Base-by-base conservation (phyloP, 1,140 invertebrate species). In the Agrypnia vestita region DNA sequence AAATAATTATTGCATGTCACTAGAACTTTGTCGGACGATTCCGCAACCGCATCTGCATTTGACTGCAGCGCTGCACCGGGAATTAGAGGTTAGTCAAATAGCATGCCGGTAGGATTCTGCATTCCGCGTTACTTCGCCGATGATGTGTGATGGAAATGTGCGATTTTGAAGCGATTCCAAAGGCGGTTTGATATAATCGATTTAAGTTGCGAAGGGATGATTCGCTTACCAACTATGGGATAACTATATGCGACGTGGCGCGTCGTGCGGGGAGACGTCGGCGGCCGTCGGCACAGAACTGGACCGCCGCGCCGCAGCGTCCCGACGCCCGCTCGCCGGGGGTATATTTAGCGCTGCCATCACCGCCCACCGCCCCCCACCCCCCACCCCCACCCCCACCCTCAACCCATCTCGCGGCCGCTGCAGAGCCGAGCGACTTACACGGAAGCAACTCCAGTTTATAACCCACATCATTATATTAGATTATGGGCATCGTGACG, bases 211-310 rank as follows among this genome's bases (percentile, higher is more conserved):
- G 77, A 79, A 55, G 44, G 47, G 19, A 62, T 73, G n/a, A 73
- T 74, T 79, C 77, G 77, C 77, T 79, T 79, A 79, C 77, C 77
- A 79, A 79, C 77, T 79, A 79, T 44, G 62, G 47, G 51, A 73
- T 55, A 61, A 79, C 47, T 73, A 51, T 73, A 47, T n/a, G 71
- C 17, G 67, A 13, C 46, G 44, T 51, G 77, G 67, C 77, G 77
- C 77, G 77, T 79, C 69, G 47, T 19, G 53, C 77, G 67, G 43
- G 46, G 67, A 51, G 61, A 73, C 56, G 77, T 73, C 77, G 67
- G 49, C 77, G 77, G 69, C 17, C 67, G 77, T 79, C 77, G 77
- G 59, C 44, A 79, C 55, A 73, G 77, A 73, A 79, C 77, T 79
- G 77, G 77, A 62, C 69, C 77, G 77, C n/a, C 71, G 64, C 55